Conservation (phyloP, 2,888 invertebrate species). For the Mongoloraphidia duomilia region DNA sequence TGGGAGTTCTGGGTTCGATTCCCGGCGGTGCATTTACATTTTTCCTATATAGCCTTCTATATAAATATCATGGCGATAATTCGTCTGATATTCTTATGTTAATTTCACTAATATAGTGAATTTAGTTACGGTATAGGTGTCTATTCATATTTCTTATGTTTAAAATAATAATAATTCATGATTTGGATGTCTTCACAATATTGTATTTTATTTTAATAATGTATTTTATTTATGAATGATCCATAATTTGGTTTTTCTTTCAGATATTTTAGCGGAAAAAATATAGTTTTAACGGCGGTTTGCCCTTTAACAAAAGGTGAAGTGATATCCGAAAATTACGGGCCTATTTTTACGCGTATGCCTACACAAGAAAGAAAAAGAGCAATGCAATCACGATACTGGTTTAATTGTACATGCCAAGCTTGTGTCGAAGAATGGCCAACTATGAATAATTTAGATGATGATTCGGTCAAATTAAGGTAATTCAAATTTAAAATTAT, state of each 20-base stretch:
- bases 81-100: no score
- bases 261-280: conserved; percentile 61
- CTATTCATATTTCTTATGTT: no score
- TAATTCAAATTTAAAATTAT: conserved; percentile 18
- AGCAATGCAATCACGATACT: conserved; percentile 54
- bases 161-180: no score
- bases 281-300: conserved; percentile 52
- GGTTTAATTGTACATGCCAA: conserved; percentile 60
- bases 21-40: no score
- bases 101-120: no score
- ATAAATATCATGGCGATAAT: no score
- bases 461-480: conserved; percentile 28
- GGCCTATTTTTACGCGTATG: conserved; percentile 55
- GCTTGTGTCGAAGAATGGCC: conserved; percentile 70
- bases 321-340: conserved; percentile 70
- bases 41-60: no score
- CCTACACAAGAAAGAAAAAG: conserved; percentile 42
- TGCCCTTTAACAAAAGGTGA: conserved; percentile 51
- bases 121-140: no score
- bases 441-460: conserved; percentile 41
- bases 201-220: no score
- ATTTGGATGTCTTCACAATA: no score
- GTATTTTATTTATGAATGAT: no score
- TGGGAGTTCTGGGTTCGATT: no score
- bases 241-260: conserved; percentile 11